A percentile compares a stretch with the other conserved stretches of the same genome.
phyloP scores from a whole-genome alignment of 2,113 vertebrate genomes.

The Pyrgilauda ruficollis region DNA sequence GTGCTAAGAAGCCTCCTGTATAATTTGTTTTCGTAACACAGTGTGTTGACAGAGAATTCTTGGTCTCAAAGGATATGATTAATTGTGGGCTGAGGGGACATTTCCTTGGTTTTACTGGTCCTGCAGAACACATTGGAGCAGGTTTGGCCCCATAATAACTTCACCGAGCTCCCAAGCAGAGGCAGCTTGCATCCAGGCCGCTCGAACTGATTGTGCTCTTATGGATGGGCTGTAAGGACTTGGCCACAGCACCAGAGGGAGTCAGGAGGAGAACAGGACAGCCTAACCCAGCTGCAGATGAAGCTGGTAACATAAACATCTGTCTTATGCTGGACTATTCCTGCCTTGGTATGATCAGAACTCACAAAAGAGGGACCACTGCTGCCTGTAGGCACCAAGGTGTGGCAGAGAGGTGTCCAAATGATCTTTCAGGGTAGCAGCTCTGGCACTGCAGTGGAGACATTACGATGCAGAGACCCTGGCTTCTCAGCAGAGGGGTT shows the following conservation, averaged over 20 bases:
- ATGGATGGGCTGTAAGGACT: neutral
- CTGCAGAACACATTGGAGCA: neutral
- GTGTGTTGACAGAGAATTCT: neutral
- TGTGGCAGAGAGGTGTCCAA: neutral
- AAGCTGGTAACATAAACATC: neutral
- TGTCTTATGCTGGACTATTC: neutral
- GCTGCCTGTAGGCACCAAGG: neutral
- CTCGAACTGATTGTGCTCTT: neutral
- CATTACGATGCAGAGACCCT: neutral
- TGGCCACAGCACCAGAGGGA: rapidly evolving
- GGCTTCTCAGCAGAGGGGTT: neutral
- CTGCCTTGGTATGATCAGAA: neutral
- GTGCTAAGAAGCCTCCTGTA: neutral
- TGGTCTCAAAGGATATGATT: neutral
- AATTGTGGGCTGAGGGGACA: neutral
- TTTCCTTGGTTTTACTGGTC: neutral
- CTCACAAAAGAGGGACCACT: neutral
- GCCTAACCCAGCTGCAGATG: neutral
- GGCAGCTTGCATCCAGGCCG: neutral
- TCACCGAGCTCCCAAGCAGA: neutral
- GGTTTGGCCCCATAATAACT: neutral
- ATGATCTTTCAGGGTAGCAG: rapidly evolving
- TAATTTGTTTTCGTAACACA: neutral
- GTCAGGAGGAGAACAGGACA: neutral
- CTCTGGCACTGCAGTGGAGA: neutral